A percentile compares a stretch with the other conserved stretches of the same genome.
Conservation (phyloP, 1,140 invertebrate species). For the Vollenhovia emeryi region DNA sequence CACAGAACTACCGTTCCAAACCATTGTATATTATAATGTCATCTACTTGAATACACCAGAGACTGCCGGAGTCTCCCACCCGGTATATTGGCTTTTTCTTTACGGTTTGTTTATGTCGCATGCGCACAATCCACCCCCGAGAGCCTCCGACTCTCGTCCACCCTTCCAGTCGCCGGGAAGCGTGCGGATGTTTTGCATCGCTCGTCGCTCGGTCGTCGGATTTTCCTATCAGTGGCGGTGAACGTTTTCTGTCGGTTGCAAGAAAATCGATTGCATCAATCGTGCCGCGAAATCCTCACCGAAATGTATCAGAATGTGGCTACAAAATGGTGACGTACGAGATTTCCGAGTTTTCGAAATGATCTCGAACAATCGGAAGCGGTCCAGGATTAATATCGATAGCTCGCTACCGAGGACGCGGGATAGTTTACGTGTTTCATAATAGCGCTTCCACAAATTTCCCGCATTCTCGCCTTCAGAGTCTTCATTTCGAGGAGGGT, state of each 20-base stretch:
- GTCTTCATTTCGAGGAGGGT: background rate
- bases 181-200: conserved; percentile 78
- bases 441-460: background rate
- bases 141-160: conserved; percentile 56
- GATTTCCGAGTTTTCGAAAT: background rate
- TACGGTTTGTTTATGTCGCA: conserved; percentile 78
- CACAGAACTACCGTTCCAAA: background rate
- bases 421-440: background rate
- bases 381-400: background rate
- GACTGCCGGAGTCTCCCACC: conserved; percentile 41
- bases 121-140: conserved; percentile 70
- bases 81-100: conserved; percentile 65
- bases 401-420: background rate
- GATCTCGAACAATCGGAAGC: background rate
- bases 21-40: conserved; percentile 52
- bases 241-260: background rate
- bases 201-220: conserved; percentile 41
- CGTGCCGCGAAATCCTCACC: background rate
- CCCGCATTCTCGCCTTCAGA: background rate
- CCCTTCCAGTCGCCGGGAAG: conserved; percentile 76
- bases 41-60: conserved; percentile 28
- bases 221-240: conserved; percentile 48
- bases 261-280: conserved; percentile 11
- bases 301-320: background rate
- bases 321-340: background rate